Evolutionary conservation across 2,888 invertebrate genomes (phyloP).

Genomic region (Ditula angustiorana): DNA sequence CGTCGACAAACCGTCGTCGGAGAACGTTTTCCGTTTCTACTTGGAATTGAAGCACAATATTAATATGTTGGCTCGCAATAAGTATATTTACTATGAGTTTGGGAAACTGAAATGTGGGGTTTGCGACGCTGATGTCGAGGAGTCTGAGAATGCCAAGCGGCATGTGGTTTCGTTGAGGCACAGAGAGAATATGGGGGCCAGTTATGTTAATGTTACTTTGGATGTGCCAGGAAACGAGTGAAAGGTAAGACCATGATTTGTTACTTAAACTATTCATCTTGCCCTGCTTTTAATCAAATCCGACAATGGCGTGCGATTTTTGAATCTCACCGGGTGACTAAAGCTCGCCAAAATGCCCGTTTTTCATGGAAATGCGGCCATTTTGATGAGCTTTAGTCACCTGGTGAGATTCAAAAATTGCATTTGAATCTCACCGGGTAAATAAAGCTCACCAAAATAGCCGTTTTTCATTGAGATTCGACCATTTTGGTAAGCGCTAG

Average conservation of each 20-base stretch:
- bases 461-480: no score
- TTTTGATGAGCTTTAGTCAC: no score
- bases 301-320: no score
- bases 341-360: no score
- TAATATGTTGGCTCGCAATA: slow-evolving; percentile 73
- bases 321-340: no score
- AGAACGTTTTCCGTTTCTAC: slow-evolving; percentile 77
- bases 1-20: slow-evolving; percentile 60
- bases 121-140: slow-evolving; percentile 69
- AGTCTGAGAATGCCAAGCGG: slow-evolving; percentile 74
- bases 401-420: no score
- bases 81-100: slow-evolving; percentile 74
- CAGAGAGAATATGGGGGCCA: slow-evolving; percentile 79
- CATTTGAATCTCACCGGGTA: no score
- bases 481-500: no score
- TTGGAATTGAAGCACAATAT: slow-evolving; percentile 78
- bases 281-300: no score
- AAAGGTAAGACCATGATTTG: slow-evolving; percentile 49
- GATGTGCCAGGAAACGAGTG: slow-evolving; percentile 70
- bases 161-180: slow-evolving; percentile 75
- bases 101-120: slow-evolving; percentile 76
- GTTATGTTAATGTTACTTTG: slow-evolving; percentile 67
- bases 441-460: no score
- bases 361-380: no score
- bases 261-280: no score